phyloP scores from a whole-genome alignment of 2,113 vertebrate genomes.

The Bombycilla garrulus region DNA sequence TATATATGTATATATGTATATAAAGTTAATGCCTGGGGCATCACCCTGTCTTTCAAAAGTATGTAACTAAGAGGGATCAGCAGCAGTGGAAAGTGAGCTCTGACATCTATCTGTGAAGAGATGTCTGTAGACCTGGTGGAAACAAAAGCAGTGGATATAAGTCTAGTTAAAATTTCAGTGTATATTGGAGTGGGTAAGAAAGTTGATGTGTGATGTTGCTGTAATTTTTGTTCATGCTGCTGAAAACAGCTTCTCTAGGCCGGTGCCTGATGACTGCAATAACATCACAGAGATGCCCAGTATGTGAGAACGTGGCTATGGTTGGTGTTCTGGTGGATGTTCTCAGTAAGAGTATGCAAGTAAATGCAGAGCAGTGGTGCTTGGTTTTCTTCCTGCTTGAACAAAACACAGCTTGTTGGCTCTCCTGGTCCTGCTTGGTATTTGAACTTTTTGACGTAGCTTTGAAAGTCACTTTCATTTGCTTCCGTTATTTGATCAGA shows the following conservation, averaged over 20 bases:
- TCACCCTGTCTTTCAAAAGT: neutral
- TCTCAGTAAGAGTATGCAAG: rapidly evolving
- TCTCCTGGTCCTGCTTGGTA: neutral
- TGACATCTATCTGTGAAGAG: neutral
- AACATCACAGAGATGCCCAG: neutral
- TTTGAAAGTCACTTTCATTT: neutral
- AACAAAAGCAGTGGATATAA: neutral
- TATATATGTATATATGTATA: neutral
- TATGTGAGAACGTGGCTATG: neutral
- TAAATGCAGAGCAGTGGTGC: neutral
- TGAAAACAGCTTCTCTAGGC: neutral
- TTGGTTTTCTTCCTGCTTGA: neutral
- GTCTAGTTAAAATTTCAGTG: neutral
- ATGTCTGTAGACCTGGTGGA: neutral
- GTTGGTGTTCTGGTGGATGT: neutral
- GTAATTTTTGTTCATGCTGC: neutral
- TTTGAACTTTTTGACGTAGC: neutral
- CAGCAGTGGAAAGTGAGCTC: neutral
- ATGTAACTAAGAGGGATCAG: neutral
- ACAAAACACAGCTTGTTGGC: neutral
- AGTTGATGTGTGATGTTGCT: neutral
- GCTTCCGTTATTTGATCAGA: neutral
- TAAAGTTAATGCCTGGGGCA: neutral
- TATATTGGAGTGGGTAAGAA: neutral
- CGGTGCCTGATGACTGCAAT: neutral